Base-by-base conservation (phyloP, 2,797 vertebrate species). In the Pangasius larnaudii region DNA sequence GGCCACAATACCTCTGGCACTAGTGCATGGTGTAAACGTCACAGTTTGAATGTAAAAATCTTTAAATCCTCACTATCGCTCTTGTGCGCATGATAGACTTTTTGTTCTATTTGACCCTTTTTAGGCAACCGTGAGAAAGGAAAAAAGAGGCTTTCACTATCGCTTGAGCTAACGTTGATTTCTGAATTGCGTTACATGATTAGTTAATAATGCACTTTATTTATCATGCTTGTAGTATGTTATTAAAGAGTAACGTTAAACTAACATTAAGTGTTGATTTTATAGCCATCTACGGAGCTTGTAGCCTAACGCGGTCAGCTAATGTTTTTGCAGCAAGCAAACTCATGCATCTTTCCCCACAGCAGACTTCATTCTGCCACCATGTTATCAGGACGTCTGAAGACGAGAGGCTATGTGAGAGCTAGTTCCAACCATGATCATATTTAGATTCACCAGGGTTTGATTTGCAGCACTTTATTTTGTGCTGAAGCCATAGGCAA, bases 21-120 rank as follows among this genome's bases (percentile, higher is more conserved):
- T 0, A 56, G 51, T 86, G 58, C 39, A 39, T 30, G 63, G 18
- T 65, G 49, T 85, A 33, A 53, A 80, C 24, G 46, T 82, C 14
- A 61, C 56, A 61, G 49, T 56, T 71, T 59, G n/a, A 85, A 79
- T 61, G 46, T 86, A 46, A 83, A 63, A 24, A 39, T 56, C 87
- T 79, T 42, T 85, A 36, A 36, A 36, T 39, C 22, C 24, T 74
- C 59, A 75, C 24, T 74, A 49, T 22, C 27, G 22, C 18, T 39
- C 36, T 36, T 22, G 36, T 39, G 33, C 1, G 36, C 18, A 39
- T 18, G n/a, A 67, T 2, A 19, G 5, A 71, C 27, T 49, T 74
- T 74, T 74, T 74, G 5, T 77, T 51, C 46, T n/a, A 2, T 51
- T 51, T 18, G 72, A 51, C 42, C 46, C 27, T 51, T 51, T 49